phyloP scores from a whole-genome alignment of 2,888 invertebrate species.

The Rambutsinella grinnellia region DNA sequence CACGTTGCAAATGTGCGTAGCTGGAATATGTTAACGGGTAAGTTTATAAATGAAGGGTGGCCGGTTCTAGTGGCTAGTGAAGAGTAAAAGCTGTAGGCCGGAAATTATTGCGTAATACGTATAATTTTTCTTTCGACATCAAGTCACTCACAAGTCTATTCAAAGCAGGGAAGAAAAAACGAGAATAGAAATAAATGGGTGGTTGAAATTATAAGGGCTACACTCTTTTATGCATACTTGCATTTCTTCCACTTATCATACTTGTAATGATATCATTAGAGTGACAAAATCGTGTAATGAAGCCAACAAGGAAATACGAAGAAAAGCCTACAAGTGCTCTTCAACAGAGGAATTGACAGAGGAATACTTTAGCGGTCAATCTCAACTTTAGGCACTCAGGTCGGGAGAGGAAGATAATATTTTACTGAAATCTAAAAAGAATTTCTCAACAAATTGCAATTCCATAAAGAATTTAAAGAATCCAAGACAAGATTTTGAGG shows the following conservation, averaged over 20 bases:
- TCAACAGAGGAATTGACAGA: too few species aligned
- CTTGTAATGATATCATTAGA: not conserved
- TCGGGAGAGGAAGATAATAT: too few species aligned
- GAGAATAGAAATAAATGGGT: not conserved
- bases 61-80: not conserved
- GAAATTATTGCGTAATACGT: constrained; percentile 36
- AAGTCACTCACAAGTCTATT: constrained; percentile 12
- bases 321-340: not conserved
- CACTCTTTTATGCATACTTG: not conserved
- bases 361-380: too few species aligned
- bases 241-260: too few species aligned
- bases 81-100: not conserved
- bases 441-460: too few species aligned
- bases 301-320: not conserved
- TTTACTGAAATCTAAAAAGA: too few species aligned
- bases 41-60: constrained; percentile 3
- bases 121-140: constrained; percentile 37
- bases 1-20: too few species aligned
- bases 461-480: too few species aligned
- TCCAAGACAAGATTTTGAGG: too few species aligned
- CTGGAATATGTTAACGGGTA: not conserved
- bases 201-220: not conserved
- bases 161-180: constrained; percentile 1
- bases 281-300: not conserved
- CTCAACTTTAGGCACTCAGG: too few species aligned